Evolutionary conservation across 2,113 vertebrate species (phyloP), one percentile per base, ranked within the genome.

Genomic region (Hystrix cristata): DNA sequence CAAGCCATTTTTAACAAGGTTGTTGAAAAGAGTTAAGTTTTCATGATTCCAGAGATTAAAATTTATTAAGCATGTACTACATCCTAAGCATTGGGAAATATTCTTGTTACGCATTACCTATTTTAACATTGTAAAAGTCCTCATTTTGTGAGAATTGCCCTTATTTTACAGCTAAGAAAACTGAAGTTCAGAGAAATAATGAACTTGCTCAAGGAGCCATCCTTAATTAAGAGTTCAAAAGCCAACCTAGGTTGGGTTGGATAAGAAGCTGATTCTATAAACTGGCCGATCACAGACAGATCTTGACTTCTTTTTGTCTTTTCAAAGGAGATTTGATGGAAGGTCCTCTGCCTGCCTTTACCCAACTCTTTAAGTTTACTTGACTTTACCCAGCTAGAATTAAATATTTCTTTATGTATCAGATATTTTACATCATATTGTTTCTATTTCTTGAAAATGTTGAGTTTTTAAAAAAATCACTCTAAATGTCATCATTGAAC

Each of bases 151-250:
- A 79, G 34, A 59, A 71, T 11, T 6, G 9, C 0, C 34, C 21
- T 94, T 94, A 84, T 74, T 88, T 96, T 89, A 76, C 23, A 11
- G 79, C 48, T 14, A 74, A 74, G 93, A 72, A 88, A 82, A 93
- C 2, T 3, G 59, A 43, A 15, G 14, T 4, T 53, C 82, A 71
- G 19, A 53, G n/a, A 67, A 83, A 15, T 64, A 38, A 64, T 29
- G 21, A 79, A 64, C 23, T 87, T 74, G 46, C 7, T 89, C 43
- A 83, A 4, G 34, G 15, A 83, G 12, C 59, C 12, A 53, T 57
- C 48, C 16, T 5, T 64, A 60, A 38, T 34, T 80, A 80, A 59
- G 43, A 86, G 31, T 72, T 9, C 12, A 8, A 16, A 92, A 67
- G n/a, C 8, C 51, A 74, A 6, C 7, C 43, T 29, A 51, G 48